Percentiles rank a stretch among this genome's conserved stretches.
These are phyloP conservation scores for Petrocephalus schoutedeni DNA, from an alignment of 2,797 vertebrate genomes.

Conservation along the genomic window DNA sequence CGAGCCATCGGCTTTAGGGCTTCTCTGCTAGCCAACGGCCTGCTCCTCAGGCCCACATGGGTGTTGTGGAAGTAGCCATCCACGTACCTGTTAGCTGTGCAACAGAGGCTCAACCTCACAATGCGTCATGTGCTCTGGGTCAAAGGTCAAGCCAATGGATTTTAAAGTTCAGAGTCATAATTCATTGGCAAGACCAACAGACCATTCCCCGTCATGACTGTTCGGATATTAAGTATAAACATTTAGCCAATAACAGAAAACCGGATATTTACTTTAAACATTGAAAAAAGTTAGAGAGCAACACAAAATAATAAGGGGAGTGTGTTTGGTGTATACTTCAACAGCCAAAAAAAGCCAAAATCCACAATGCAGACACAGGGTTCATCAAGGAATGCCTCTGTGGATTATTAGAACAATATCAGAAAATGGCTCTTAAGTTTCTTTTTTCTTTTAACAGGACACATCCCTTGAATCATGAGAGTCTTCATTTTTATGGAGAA, in stretches of 20 bases:
- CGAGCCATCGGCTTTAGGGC: too few species aligned
- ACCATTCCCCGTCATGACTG: not conserved
- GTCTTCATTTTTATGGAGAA: not conserved
- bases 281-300: not conserved
- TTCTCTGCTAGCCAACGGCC: not conserved
- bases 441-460: not conserved
- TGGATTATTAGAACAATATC: not conserved
- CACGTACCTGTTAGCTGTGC: not conserved
- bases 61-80: not conserved
- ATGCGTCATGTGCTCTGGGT: not conserved
- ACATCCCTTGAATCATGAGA: not conserved
- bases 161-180: not conserved
- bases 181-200: not conserved
- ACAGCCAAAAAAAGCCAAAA: not conserved
- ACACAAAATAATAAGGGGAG: conserved; percentile 15
- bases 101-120: not conserved
- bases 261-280: not conserved
- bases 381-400: not conserved
- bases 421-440: not conserved
- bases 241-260: not conserved
- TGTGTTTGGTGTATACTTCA: not conserved
- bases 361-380: not conserved
- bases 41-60: not conserved
- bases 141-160: not conserved
- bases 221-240: not conserved